phyloP scores from a whole-genome alignment of 2,113 vertebrate species.

The Barnardius zonarius region DNA sequence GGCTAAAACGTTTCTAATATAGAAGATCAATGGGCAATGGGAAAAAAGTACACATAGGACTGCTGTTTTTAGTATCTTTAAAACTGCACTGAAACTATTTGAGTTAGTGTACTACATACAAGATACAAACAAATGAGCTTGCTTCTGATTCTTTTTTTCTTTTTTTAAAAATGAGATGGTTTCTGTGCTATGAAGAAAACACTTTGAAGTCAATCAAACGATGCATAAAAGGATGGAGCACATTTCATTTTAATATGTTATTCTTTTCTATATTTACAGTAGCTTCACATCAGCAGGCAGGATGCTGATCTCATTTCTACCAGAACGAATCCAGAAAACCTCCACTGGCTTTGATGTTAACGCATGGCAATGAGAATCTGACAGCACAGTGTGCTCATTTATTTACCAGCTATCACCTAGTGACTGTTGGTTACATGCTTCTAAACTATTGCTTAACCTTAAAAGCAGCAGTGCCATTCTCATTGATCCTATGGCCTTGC shows the following conservation, averaged over 20 bases:
- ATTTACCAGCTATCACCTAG: background rate
- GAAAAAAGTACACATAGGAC: background rate
- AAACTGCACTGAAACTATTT: background rate
- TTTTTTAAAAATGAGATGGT: background rate
- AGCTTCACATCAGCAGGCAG: background rate
- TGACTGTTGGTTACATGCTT: fast-evolving
- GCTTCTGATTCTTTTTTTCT: background rate
- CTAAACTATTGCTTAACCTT: background rate
- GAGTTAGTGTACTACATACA: background rate
- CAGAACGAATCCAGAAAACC: background rate
- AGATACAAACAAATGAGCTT: background rate
- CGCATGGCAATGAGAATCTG: background rate
- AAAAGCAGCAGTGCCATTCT: background rate
- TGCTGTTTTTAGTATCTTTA: background rate
- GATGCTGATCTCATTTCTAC: background rate
- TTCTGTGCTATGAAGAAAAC: background rate
- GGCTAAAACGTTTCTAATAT: background rate
- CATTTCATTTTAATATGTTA: background rate
- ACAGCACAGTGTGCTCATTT: background rate
- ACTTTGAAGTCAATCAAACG: background rate
- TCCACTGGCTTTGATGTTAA: background rate
- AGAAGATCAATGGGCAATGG: background rate
- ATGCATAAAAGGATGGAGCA: background rate
- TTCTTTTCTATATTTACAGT: background rate
- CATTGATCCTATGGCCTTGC: background rate